Base-by-base conservation (phyloP, 2,888 invertebrate species). In the Lasioglossum oenotherae region DNA sequence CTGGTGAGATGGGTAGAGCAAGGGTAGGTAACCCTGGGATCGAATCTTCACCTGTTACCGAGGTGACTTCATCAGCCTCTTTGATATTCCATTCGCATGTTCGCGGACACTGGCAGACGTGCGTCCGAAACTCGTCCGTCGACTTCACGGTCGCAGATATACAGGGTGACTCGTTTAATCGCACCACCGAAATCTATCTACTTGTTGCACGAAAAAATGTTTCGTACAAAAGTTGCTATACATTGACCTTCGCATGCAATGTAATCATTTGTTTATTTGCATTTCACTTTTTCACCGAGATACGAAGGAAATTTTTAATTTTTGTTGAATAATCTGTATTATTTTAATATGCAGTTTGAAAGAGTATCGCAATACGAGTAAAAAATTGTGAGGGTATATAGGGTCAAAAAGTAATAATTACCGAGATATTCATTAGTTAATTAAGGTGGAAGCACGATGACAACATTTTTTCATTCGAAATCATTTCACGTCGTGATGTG, bases 21-120 rank as follows among this genome's bases (percentile, higher is more conserved):
- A n/a, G 69, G 77, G 23, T 53, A n/a, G 77, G 8, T n/a, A 57
- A 4, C 57, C n/a, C 10, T 4, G n/a, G 57, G 12, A 85, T 87
- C 81, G 81, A 86, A 81, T 81, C 79, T 74, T 81, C 86, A 79
- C 75, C 81, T 73, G 82, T 81, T 85, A 85, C 80, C 81, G 73
- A 12, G n/a, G 44, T 44, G 82, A 87, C 85, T 86, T 90, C 82
- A 74, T 83, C 88, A 75, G 71, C 44, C 73, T 80, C 74, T 64
- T 90, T 87, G 76, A 57, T 88, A 90, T 90, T 88, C 89, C 73
- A 19, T 6, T 4, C 72, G 12, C 71, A 57, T 64, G 71, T 16
- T 12, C 74, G 16, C 73, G 73, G 69, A 46, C 73, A 64, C 71
- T 57, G 60, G 72, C 73, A 69, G 73, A 80, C 71, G 89, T 74